Evolutionary conservation across 2,888 invertebrate species (phyloP).

Genomic region (Nephrotoma flavescens): DNA sequence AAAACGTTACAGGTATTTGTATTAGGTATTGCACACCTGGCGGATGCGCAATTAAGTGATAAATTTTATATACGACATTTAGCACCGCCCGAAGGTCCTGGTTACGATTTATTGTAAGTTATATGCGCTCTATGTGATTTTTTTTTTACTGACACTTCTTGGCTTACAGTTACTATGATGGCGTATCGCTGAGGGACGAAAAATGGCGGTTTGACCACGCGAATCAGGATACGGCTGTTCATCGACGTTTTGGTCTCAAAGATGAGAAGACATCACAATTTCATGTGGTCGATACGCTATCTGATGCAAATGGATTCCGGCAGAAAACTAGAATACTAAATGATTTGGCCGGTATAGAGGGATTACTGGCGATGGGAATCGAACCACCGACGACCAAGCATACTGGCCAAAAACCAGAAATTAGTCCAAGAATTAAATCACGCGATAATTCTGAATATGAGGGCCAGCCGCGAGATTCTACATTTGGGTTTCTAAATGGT

Average conservation of each 20-base stretch:
- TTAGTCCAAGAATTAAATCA: not conserved
- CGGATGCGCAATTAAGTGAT: not conserved
- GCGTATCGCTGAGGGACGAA: not conserved
- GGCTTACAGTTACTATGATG: not conserved
- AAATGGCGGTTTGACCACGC: not conserved
- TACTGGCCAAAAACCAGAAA: not conserved
- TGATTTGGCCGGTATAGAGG: not conserved
- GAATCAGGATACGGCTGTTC: not conserved
- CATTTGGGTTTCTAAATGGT: not conserved
- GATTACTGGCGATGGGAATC: not conserved
- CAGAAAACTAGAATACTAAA: not conserved
- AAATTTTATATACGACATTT: not conserved
- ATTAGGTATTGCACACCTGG: not conserved
- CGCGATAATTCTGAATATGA: not conserved
- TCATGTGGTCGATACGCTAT: not conserved
- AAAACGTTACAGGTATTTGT: not conserved
- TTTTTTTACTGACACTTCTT: not conserved
- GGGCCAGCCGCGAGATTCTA: not conserved
- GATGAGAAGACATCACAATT: not conserved
- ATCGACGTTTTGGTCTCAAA: not conserved
- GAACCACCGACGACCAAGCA: not conserved
- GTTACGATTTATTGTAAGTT: slow-evolving; percentile 3
- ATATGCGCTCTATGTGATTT: not conserved
- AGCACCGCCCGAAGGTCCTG: not conserved
- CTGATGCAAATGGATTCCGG: not conserved